phyloP scores from a whole-genome alignment of 2,113 vertebrate genomes.

The Campylomormyrus numenius region DNA sequence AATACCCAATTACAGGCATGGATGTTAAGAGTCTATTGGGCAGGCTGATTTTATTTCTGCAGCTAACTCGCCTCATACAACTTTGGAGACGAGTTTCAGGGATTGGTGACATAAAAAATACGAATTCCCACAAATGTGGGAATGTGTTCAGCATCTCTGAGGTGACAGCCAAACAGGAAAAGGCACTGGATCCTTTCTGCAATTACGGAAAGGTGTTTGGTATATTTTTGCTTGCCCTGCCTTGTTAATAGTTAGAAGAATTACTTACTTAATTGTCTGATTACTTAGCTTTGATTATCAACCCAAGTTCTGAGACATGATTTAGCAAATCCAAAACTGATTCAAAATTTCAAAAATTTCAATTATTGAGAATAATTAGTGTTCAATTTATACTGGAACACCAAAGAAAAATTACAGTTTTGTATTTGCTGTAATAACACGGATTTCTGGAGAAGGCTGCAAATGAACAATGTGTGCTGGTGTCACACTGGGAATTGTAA shows the following conservation, averaged over 20 bases:
- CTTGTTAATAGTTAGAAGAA: background rate
- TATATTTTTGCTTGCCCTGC: background rate
- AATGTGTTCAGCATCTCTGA: background rate
- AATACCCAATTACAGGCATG: background rate
- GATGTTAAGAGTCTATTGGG: background rate
- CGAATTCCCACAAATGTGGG: background rate
- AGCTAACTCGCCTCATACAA: background rate
- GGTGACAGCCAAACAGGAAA: background rate
- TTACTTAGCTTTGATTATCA: background rate
- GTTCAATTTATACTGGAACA: background rate
- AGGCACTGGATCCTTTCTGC: background rate
- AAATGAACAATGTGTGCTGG: background rate
- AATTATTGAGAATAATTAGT: background rate
- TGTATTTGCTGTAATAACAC: background rate
- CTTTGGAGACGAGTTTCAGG: background rate
- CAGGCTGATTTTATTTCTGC: background rate
- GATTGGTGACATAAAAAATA: background rate
- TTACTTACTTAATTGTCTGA: background rate
- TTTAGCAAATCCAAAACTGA: background rate
- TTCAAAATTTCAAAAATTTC: background rate
- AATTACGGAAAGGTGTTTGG: background rate
- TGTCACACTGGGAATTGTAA: background rate
- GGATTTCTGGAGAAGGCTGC: background rate
- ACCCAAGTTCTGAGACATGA: background rate
- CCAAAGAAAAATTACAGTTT: background rate